phyloP scores from a whole-genome alignment of 2,113 vertebrate species.

The Halcyon malimbica region DNA sequence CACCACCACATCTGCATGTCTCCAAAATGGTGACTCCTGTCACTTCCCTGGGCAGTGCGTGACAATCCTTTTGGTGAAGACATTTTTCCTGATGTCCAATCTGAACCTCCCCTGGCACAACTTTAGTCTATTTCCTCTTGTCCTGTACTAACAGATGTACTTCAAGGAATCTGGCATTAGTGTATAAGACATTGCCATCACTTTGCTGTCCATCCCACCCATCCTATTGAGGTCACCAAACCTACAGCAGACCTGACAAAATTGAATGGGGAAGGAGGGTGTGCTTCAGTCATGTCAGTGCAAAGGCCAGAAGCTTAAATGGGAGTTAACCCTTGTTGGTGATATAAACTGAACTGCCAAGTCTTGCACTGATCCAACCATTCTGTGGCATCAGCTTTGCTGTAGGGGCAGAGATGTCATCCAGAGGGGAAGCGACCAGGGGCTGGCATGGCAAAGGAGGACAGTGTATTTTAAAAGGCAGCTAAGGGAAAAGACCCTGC shows the following conservation, averaged over 20 bases:
- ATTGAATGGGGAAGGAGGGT: rapidly evolving
- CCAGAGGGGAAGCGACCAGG: not conserved
- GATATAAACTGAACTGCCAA: not conserved
- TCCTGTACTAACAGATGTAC: not conserved
- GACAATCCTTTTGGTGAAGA: not conserved
- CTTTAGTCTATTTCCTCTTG: not conserved
- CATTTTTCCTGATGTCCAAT: not conserved
- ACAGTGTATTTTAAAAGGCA: not conserved
- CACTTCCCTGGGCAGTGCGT: not conserved
- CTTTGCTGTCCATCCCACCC: not conserved
- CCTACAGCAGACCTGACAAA: not conserved
- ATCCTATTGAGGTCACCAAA: not conserved
- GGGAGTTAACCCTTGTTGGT: not conserved
- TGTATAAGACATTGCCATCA: not conserved
- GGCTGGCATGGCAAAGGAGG: not conserved
- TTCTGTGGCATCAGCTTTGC: not conserved
- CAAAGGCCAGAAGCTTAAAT: not conserved
- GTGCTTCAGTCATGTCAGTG: not conserved
- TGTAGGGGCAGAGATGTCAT: not conserved
- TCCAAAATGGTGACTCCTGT: not conserved
- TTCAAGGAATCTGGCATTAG: not conserved
- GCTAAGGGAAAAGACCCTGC: not conserved
- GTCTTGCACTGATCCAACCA: rapidly evolving
- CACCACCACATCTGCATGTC: not conserved
- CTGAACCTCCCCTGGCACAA: not conserved